phyloP scores from a whole-genome alignment of 2,113 vertebrate species.

The Indri indri region DNA sequence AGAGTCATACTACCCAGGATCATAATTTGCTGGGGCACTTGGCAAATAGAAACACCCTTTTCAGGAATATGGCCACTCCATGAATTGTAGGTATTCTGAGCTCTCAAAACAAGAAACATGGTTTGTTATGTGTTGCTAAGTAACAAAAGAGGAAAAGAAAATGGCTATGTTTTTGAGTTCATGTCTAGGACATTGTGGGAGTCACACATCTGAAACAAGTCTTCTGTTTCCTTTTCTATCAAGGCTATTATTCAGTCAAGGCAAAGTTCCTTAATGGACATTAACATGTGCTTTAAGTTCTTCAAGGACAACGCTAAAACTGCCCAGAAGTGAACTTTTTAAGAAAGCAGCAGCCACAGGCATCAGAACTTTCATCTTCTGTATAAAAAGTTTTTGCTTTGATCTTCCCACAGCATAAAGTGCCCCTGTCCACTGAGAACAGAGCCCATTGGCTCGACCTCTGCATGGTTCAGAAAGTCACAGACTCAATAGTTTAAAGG shows the following conservation, averaged over 20 bases:
- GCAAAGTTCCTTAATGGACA: neutral
- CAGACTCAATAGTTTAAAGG: neutral
- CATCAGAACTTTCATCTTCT: neutral
- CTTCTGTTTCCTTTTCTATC: neutral
- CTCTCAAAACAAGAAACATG: neutral
- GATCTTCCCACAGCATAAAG: neutral
- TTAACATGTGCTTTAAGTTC: neutral
- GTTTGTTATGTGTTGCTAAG: neutral
- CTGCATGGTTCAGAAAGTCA: neutral
- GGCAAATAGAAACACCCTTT: neutral
- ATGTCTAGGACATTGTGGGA: neutral
- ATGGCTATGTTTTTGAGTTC: neutral
- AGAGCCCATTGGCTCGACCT: neutral
- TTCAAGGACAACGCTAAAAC: neutral
- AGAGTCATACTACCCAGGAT: neutral
- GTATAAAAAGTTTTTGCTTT: neutral
- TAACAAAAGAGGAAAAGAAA: slow-evolving; percentile 57
- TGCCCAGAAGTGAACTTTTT: neutral
- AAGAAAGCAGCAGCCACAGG: neutral
- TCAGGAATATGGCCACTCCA: neutral
- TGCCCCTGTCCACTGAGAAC: neutral
- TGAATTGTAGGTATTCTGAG: neutral
- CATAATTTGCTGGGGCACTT: neutral
- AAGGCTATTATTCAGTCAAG: neutral
- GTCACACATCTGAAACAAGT: neutral